A percentile compares a stretch with the other conserved stretches of the same genome.
Evolutionary conservation across 2,888 invertebrate species (phyloP).

Genomic region (Margaritifera margaritifera): DNA sequence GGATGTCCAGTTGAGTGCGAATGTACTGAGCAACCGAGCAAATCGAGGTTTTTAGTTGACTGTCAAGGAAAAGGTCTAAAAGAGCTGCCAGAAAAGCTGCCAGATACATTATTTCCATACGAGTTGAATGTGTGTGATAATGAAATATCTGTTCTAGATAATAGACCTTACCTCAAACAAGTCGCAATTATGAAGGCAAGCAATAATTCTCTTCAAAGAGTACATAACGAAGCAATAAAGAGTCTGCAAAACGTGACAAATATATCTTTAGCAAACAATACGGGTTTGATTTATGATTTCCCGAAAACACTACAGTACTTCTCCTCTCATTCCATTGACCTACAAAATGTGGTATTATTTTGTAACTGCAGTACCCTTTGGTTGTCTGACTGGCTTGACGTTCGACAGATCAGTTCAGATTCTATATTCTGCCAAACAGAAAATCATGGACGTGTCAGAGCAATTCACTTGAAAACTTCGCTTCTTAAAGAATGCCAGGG

Average conservation of each 20-base stretch:
- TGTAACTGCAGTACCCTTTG: slow-evolving; percentile 5
- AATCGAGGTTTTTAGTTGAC: neutral
- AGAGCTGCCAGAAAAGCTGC: neutral
- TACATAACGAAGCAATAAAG: neutral
- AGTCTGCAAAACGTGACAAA: neutral
- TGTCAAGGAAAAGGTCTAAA: neutral
- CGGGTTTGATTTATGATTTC: neutral
- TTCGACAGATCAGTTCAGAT: neutral
- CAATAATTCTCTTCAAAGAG: neutral
- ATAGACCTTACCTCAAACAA: neutral
- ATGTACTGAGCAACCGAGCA: slow-evolving; percentile 5
- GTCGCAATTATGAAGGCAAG: neutral
- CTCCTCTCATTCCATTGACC: neutral
- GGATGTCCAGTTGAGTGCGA: slow-evolving; percentile 4
- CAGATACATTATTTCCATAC: neutral
- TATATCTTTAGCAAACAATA: no score
- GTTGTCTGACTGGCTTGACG: slow-evolving; percentile 2
- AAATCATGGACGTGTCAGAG: neutral
- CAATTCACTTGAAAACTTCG: no score
- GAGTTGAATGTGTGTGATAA: slow-evolving; percentile 1
- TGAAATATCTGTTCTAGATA: neutral
- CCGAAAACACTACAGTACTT: neutral
- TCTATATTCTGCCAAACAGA: neutral
- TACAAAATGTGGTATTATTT: neutral
- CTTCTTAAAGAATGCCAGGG: no score